Percentiles rank a stretch among this genome's conserved stretches.
Conservation (phyloP, 2,888 invertebrate species). For the Hyposoter dolosus region DNA sequence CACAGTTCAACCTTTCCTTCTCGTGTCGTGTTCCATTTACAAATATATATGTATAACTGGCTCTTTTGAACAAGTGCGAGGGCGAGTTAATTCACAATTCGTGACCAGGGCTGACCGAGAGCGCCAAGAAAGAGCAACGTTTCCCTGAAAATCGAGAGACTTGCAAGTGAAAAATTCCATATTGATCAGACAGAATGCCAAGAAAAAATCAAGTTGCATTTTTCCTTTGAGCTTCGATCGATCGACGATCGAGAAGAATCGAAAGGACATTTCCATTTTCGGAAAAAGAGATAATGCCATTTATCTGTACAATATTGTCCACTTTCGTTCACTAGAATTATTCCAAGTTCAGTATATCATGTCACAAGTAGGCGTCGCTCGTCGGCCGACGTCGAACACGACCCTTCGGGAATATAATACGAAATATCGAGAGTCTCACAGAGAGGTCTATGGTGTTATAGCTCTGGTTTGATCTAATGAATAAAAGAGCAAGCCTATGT, state of each 20-base stretch:
- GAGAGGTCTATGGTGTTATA: constrained; percentile 23
- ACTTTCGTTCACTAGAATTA: constrained; percentile 51
- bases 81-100: constrained; percentile 60
- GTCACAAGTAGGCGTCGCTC: constrained; percentile 66
- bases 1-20: constrained; percentile 67
- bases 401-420: constrained; percentile 55
- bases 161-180: constrained; percentile 3
- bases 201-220: background rate
- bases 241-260: background rate
- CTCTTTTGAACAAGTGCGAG: background rate
- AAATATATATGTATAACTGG: background rate
- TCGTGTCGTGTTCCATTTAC: constrained; percentile 38
- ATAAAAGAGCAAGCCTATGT: constrained; percentile 55
- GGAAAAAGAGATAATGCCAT: constrained; percentile 6
- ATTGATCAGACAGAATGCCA: background rate
- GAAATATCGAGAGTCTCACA: constrained; percentile 10
- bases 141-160: background rate
- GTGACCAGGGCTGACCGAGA: constrained; percentile 61
- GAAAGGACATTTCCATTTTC: constrained; percentile 35
- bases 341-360: constrained; percentile 64
- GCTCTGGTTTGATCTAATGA: constrained; percentile 59
- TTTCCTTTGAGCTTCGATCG: background rate
- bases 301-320: constrained; percentile 41
- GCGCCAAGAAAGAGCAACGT: constrained; percentile 24
- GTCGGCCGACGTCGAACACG: constrained; percentile 58